Conservation (phyloP, 2,113 vertebrate species). For the Casuarius casuarius region DNA sequence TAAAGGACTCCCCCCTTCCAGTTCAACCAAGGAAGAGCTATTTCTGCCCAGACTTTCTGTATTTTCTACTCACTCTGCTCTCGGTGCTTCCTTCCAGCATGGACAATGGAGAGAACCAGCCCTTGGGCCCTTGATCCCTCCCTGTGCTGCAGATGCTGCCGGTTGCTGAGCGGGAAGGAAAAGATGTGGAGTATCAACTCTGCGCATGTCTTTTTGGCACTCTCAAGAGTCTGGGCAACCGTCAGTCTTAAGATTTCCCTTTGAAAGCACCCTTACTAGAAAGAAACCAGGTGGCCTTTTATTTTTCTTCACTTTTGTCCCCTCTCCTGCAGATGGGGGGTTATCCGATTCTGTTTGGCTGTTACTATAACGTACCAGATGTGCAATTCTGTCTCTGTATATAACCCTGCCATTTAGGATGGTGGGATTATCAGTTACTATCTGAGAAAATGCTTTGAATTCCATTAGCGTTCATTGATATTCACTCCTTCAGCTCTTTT, state of each 20-base stretch:
- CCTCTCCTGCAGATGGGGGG: not conserved
- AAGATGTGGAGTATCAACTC: not conserved
- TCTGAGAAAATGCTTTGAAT: constrained; percentile 15
- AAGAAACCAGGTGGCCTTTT: not conserved
- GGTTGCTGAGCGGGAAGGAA: not conserved
- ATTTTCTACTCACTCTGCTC: not conserved
- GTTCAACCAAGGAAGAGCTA: not conserved
- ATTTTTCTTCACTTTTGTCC: not conserved
- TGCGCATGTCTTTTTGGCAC: not conserved
- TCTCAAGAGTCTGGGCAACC: not conserved
- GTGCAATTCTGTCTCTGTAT: not conserved
- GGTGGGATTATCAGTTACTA: not conserved
- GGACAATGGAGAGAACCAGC: not conserved
- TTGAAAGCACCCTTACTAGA: not conserved
- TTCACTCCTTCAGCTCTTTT: not conserved
- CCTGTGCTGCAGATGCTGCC: not conserved
- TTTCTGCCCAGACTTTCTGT: not conserved
- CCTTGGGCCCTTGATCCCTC: not conserved
- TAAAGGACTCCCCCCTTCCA: not conserved
- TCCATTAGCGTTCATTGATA: not conserved
- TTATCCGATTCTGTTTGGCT: not conserved
- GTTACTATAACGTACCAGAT: not conserved
- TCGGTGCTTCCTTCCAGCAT: not conserved
- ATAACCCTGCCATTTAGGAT: not conserved
- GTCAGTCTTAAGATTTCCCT: not conserved